Percentiles rank a stretch among this genome's conserved stretches.
Conservation (phyloP, 2,888 invertebrate species). For the Cheilosia pagana region DNA sequence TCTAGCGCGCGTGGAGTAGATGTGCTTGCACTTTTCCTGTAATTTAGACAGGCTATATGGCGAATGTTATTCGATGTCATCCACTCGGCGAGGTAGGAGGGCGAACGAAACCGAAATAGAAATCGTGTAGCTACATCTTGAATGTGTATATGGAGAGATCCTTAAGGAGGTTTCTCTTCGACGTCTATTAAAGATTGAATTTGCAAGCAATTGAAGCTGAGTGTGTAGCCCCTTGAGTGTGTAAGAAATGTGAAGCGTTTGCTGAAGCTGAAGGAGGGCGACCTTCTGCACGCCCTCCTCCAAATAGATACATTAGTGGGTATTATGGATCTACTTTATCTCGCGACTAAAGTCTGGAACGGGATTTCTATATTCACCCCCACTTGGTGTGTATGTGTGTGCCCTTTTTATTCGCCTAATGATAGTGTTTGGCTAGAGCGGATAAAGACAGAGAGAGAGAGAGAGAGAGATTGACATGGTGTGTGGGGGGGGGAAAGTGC, state of each 20-base stretch:
- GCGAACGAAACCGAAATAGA: conserved; percentile 15
- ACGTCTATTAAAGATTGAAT: conserved; percentile 63
- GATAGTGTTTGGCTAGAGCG: conserved; percentile 54
- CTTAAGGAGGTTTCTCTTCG: conserved; percentile 54
- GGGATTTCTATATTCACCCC: conserved; percentile 17
- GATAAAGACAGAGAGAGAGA: background rate
- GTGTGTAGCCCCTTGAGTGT: conserved; percentile 67
- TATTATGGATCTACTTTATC: conserved; percentile 61
- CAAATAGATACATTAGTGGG: background rate
- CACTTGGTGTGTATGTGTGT: background rate
- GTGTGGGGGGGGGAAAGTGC: background rate
- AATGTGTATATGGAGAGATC: background rate
- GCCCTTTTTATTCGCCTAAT: conserved; percentile 50
- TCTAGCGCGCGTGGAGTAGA: conserved; percentile 23
- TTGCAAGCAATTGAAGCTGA: conserved; percentile 69
- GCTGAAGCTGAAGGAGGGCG: conserved; percentile 35
- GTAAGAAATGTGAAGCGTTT: conserved; percentile 57
- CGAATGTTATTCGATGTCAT: conserved; percentile 49
- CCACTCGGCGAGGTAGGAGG: background rate
- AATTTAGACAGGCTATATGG: conserved; percentile 55
- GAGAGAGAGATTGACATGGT: background rate
- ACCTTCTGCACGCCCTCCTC: conserved; percentile 13
- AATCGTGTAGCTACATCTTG: conserved; percentile 13
- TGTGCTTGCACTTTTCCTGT: conserved; percentile 69
- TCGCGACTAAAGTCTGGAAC: conserved; percentile 51